Evolutionary conservation across 2,113 vertebrate species (phyloP).

Genomic region (Caloenas nicobarica): DNA sequence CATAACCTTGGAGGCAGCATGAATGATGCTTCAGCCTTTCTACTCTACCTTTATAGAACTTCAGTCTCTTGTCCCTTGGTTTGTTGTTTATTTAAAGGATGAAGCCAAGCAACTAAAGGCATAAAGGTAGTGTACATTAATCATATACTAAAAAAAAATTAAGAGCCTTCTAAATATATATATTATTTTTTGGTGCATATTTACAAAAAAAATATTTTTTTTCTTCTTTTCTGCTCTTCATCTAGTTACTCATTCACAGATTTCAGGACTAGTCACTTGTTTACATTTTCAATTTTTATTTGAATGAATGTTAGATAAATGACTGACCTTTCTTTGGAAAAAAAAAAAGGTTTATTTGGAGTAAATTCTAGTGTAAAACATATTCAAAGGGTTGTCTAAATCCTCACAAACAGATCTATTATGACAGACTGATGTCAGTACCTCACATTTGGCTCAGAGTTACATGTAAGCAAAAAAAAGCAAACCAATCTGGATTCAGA

Average conservation of each 20-base stretch:
- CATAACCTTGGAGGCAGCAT: not conserved
- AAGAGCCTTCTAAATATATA: not conserved
- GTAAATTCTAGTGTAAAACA: not conserved
- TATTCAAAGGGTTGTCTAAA: constrained; percentile 3
- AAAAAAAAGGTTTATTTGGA: not conserved
- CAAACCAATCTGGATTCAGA: constrained; percentile 32
- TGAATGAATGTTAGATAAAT: not conserved
- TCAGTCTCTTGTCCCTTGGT: not conserved
- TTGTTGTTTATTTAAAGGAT: not conserved
- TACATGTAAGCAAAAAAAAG: constrained; percentile 7
- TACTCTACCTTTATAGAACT: not conserved
- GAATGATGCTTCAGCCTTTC: not conserved
- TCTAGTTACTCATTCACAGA: not conserved
- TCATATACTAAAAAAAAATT: not conserved
- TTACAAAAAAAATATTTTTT: not conserved
- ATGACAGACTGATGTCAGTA: constrained; percentile 33
- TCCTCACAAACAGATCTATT: constrained; percentile 6
- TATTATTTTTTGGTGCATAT: not conserved
- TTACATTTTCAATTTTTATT: not conserved
- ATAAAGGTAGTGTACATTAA: not conserved
- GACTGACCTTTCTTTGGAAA: not conserved
- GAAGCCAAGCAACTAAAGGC: not conserved
- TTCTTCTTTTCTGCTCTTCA: not conserved
- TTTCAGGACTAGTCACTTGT: not conserved
- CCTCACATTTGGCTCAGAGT: constrained; percentile 17